Base-by-base conservation (phyloP, 2,888 invertebrate genomes). In the Chymomyza caudatula region DNA sequence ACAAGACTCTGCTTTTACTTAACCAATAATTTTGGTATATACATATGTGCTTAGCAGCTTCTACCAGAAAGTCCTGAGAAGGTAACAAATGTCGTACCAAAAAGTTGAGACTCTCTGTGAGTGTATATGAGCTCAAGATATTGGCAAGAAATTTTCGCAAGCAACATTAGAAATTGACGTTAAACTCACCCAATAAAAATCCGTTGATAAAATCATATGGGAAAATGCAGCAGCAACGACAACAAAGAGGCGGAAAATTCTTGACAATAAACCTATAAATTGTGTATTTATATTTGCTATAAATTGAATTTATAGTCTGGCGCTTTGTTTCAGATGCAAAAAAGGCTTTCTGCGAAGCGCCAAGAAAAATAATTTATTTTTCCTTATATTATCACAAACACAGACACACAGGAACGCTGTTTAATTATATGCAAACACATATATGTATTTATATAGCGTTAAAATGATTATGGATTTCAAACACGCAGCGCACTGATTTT, bases 161-260 rank as follows among this genome's bases (percentile, higher is more conserved):
- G 4, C 23, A 23, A 23, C 23, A 23, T 37, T 37, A 25, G 6
- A 25, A 25, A 25, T 5, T 59, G 20, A 20, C 22, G 11, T 53
- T 23, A 29, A 13, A 62, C 80, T 80, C 69, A 80, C 80, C 85
- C 82, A 79, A 67, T 75, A 75, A 71, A 69, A 75, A 61, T 80
- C 80, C 58, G 77, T 75, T 52, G 80, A 67, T 72, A 79, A 68
- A 67, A 79, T 79, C 80, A 80, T 80, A 57, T 37, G 54, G 3
- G 29, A 37, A 37, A 37, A 11, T 54, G 54, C 25, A 1, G 11
- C n/a, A 17, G 11, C 47, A 2, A 5, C 17, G 6, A 17, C 17
- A 57, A 66, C 60, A 53, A 29, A 42, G 29, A 47, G 47, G 11
- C 37, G 13, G 52, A 56, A 56, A 66, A 63, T 63, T 52, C 37